These are phyloP conservation scores for Diarsia dahlii DNA, from an alignment of 2,888 invertebrate species.

Conservation along the genomic window DNA sequence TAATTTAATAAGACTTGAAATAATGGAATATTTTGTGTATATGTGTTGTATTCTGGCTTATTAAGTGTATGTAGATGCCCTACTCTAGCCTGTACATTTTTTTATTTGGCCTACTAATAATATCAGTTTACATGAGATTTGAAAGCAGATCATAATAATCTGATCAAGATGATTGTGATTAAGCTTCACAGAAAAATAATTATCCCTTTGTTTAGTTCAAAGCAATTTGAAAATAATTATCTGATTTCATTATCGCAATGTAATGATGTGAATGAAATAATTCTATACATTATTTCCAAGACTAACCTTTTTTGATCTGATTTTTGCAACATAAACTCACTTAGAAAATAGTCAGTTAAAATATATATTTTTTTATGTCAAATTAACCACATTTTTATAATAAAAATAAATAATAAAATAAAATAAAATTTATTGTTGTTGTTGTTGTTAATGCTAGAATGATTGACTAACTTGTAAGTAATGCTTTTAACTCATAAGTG, in stretches of 20 bases:
- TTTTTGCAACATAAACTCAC: not conserved
- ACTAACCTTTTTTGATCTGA: not conserved
- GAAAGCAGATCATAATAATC: not conserved
- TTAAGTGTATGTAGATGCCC: not conserved
- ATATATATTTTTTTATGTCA: not conserved
- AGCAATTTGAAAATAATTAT: not conserved
- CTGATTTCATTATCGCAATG: not conserved
- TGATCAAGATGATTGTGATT: not conserved
- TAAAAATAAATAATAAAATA: too few relatives aligned
- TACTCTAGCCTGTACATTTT: not conserved
- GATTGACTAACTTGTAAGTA: not conserved
- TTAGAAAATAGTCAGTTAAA: not conserved
- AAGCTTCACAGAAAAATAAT: not conserved
- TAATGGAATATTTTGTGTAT: not conserved
- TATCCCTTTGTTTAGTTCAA: not conserved
- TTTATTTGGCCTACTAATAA: not conserved
- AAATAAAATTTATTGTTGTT: not conserved
- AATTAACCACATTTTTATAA: not conserved
- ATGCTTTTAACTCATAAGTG: not conserved
- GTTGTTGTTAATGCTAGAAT: not conserved
- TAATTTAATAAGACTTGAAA: constrained; percentile 1
- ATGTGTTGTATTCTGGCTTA: not conserved
- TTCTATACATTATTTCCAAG: not conserved
- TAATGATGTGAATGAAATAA: not conserved
- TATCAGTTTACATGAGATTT: not conserved